These are phyloP conservation scores for Lomographa bimaculata DNA, from an alignment of 2,888 invertebrate species.

Conservation along the genomic window DNA sequence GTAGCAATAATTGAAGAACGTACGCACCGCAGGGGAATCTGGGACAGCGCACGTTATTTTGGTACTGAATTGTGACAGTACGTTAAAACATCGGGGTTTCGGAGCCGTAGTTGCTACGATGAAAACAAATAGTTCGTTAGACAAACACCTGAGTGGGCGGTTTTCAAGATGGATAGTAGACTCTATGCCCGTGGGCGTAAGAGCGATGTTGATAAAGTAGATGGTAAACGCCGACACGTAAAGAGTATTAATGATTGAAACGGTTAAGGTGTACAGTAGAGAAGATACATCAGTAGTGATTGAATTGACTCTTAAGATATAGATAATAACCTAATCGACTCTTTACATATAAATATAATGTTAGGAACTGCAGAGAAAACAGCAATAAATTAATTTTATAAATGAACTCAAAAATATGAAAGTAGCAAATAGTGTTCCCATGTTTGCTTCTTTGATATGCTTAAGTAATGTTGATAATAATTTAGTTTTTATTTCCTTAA, in stretches of 20 bases:
- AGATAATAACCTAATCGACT: too few relatives aligned
- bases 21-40: slow-evolving; percentile 49
- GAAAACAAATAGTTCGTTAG: slow-evolving; percentile 65
- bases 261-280: slow-evolving; percentile 29
- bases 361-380: too few relatives aligned
- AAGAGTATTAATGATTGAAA: slow-evolving; percentile 48
- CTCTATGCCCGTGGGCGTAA: slow-evolving; percentile 39
- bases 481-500: too few relatives aligned
- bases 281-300: slow-evolving; percentile 29
- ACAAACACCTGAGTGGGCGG: slow-evolving; percentile 61
- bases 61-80: slow-evolving; percentile 73
- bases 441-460: too few relatives aligned
- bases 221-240: slow-evolving; percentile 31
- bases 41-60: slow-evolving; percentile 73
- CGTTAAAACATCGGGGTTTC: slow-evolving; percentile 73
- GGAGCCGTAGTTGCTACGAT: slow-evolving; percentile 50
- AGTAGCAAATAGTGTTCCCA: too few relatives aligned
- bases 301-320: background rate
- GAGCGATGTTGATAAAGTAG: slow-evolving; percentile 35
- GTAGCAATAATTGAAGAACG: slow-evolving; percentile 42
- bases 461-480: too few relatives aligned
- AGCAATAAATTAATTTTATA: too few relatives aligned
- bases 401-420: too few relatives aligned
- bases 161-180: slow-evolving; percentile 37
- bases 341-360: too few relatives aligned